phyloP scores from a whole-genome alignment of 2,113 vertebrate genomes.

The Kryptolebias marmoratus region DNA sequence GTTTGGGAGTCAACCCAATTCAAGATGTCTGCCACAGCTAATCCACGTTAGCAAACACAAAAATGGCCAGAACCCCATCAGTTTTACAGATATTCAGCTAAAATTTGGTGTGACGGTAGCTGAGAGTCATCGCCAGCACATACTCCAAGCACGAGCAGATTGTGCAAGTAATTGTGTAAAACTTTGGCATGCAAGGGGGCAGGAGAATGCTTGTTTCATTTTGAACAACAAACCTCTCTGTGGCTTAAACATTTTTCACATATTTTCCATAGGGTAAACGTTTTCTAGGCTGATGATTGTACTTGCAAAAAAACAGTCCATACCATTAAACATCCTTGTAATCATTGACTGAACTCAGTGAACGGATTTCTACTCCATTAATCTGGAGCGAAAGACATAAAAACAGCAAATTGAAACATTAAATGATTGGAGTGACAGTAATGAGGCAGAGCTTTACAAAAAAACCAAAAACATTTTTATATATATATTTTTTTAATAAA shows the following conservation, averaged over 20 bases:
- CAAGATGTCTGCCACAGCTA: too few relatives aligned
- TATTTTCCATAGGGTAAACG: background rate
- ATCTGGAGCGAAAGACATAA: background rate
- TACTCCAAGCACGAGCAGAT: too few relatives aligned
- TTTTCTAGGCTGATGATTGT: background rate
- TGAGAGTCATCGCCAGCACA: too few relatives aligned
- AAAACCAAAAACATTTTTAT: too few relatives aligned
- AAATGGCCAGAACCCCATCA: too few relatives aligned
- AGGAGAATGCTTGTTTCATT: conserved; percentile 7
- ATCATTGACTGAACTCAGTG: background rate
- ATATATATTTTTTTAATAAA: too few relatives aligned
- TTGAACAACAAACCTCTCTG: background rate
- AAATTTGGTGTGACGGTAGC: too few relatives aligned
- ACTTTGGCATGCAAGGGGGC: too few relatives aligned
- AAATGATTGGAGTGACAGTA: background rate
- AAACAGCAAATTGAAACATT: background rate
- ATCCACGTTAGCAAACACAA: too few relatives aligned
- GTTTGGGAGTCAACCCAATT: too few relatives aligned
- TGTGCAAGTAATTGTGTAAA: too few relatives aligned
- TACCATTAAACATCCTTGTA: background rate
- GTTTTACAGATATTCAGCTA: too few relatives aligned
- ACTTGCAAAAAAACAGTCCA: background rate
- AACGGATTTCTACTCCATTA: background rate
- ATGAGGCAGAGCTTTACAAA: background rate
- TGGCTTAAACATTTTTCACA: background rate